These are phyloP conservation scores for Thereva unica DNA, from an alignment of 2,888 invertebrate species.

Conservation along the genomic window DNA sequence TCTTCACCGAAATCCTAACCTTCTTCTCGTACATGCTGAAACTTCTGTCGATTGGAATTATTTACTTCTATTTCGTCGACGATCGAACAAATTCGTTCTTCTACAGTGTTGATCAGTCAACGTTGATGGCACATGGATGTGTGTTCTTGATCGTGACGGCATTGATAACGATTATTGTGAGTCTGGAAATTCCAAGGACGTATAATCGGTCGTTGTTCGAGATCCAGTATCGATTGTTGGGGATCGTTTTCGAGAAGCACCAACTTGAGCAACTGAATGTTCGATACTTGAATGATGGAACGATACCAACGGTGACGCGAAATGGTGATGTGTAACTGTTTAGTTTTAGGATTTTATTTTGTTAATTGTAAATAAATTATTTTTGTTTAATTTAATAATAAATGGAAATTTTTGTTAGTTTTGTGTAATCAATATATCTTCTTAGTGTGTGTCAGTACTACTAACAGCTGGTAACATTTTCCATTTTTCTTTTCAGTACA, in stretches of 20 bases:
- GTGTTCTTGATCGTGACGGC: slow-evolving; percentile 51
- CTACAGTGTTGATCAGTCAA: slow-evolving; percentile 50
- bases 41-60: slow-evolving; percentile 48
- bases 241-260: slow-evolving; percentile 54
- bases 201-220: slow-evolving; percentile 50
- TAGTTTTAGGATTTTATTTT: not conserved
- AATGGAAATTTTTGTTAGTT: not conserved
- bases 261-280: slow-evolving; percentile 55
- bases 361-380: not conserved
- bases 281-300: slow-evolving; percentile 52
- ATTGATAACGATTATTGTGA: slow-evolving; percentile 51
- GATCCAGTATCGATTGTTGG: slow-evolving; percentile 52
- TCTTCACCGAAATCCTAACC: slow-evolving; percentile 49
- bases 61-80: slow-evolving; percentile 51
- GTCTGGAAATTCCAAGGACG: slow-evolving; percentile 53
- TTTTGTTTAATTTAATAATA: slow-evolving; percentile 1
- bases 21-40: slow-evolving; percentile 48
- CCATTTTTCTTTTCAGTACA: too few relatives aligned
- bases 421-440: too few relatives aligned
- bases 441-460: too few relatives aligned
- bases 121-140: slow-evolving; percentile 53
- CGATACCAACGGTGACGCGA: slow-evolving; percentile 51
- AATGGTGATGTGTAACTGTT: slow-evolving; percentile 14
- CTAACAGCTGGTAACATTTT: too few relatives aligned
- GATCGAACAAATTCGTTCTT: slow-evolving; percentile 51